A percentile compares a stretch with the other conserved stretches of the same genome.
Conservation (phyloP, 2,113 vertebrate genomes). For the Holacanthus passer region DNA sequence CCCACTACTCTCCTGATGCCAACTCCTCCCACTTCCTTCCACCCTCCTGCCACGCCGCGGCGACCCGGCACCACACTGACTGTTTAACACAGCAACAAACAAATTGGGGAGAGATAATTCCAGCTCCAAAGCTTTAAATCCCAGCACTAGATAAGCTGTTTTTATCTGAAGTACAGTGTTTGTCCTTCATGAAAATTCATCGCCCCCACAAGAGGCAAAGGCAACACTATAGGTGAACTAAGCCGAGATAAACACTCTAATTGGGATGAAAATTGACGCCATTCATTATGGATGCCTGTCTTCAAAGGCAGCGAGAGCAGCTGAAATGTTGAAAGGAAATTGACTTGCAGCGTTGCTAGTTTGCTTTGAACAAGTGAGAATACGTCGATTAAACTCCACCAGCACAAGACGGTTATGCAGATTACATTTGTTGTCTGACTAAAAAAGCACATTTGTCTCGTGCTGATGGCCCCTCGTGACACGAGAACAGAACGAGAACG, state of each 20-base stretch:
- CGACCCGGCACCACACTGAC: conserved; percentile 30
- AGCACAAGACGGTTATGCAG: conserved; percentile 67
- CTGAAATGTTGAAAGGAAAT: conserved; percentile 80
- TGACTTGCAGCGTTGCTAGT: conserved; percentile 68
- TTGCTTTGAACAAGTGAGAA: conserved; percentile 75
- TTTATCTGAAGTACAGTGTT: conserved; percentile 78
- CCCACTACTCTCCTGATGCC: conserved; percentile 15
- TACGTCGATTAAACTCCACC: conserved; percentile 67
- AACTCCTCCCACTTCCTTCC: conserved; percentile 31
- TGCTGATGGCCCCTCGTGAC: conserved; percentile 56
- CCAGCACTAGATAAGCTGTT: conserved; percentile 74
- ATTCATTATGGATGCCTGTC: conserved; percentile 80
- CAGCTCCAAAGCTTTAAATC: conserved; percentile 78
- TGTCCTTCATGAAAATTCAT: conserved; percentile 85
- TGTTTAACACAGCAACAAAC: conserved; percentile 78
- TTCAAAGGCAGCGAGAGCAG: conserved; percentile 79
- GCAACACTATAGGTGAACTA: conserved; percentile 82
- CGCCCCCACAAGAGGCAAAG: conserved; percentile 72
- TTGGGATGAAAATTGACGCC: conserved; percentile 82
- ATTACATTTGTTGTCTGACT: conserved; percentile 68
- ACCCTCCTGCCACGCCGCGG: conserved; percentile 9
- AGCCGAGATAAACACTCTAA: conserved; percentile 84
- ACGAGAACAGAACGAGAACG: conserved; percentile 48
- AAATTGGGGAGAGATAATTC: conserved; percentile 78
- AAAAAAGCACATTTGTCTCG: conserved; percentile 63